These are phyloP conservation scores for Euwallacea similis DNA, from an alignment of 1,140 invertebrate genomes.

Conservation along the genomic window DNA sequence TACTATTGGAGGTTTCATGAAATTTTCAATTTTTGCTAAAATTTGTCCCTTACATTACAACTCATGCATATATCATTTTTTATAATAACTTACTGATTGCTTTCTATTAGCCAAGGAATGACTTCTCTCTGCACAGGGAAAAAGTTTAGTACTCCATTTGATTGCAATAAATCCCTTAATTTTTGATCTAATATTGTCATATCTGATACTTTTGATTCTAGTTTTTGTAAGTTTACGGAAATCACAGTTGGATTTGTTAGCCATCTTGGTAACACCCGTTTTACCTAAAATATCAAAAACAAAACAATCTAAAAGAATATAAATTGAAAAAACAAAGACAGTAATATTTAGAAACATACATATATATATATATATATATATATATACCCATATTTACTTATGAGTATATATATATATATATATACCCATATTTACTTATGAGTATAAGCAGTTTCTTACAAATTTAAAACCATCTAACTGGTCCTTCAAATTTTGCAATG, in stretches of 20 bases:
- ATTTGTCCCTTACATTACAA: too few relatives aligned
- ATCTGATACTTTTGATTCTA: conserved; percentile 62
- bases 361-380: too few relatives aligned
- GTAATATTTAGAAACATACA: too few relatives aligned
- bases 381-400: conserved; percentile 7
- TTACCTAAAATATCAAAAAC: conserved; percentile 37
- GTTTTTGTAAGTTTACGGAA: conserved; percentile 67
- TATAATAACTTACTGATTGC: conserved; percentile 25
- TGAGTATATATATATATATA: not conserved
- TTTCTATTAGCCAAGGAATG: conserved; percentile 74
- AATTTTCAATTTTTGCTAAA: too few relatives aligned
- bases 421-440: conserved; percentile 10
- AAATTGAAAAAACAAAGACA: not conserved
- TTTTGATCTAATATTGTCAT: conserved; percentile 63
- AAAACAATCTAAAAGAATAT: conserved; percentile 19
- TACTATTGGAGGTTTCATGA: too few relatives aligned
- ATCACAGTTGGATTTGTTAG: conserved; percentile 78
- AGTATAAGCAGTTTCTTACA: too few relatives aligned
- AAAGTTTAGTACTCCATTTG: conserved; percentile 75
- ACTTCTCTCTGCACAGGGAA: conserved; percentile 88
- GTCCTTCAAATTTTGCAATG: too few relatives aligned
- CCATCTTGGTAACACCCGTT: conserved; percentile 82
- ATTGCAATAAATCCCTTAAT: conserved; percentile 66
- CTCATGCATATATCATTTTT: too few relatives aligned
- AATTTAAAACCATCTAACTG: too few relatives aligned